A percentile compares a stretch with the other conserved stretches of the same genome.
These are phyloP conservation scores for Periphyllus acericola DNA, from an alignment of 2,888 invertebrate species.

Conservation along the genomic window DNA sequence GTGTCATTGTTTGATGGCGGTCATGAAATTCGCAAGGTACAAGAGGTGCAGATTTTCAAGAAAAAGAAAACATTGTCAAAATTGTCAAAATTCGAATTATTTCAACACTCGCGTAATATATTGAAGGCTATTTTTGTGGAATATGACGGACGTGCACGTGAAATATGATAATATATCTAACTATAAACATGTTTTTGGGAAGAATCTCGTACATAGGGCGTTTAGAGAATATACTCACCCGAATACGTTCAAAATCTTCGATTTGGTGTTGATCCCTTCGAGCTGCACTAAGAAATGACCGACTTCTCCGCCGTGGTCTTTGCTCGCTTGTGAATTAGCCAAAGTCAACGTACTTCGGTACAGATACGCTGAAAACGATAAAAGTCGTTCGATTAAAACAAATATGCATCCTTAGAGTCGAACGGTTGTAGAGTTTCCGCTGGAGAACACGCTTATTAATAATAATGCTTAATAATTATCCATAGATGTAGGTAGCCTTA, in stretches of 20 bases:
- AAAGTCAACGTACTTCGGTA: constrained; percentile 81
- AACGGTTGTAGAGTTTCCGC: no score
- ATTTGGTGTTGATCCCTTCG: constrained; percentile 73
- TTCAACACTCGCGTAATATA: no score
- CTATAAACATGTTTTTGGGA: background rate
- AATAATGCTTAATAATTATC: no score
- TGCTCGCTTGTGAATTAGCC: constrained; percentile 78
- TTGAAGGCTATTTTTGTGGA: no score
- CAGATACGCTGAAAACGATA: constrained; percentile 75
- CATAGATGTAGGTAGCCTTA: no score
- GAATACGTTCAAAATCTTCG: constrained; percentile 69
- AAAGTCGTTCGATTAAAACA: constrained; percentile 7
- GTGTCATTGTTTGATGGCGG: background rate
- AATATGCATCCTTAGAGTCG: background rate
- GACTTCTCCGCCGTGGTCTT: constrained; percentile 80
- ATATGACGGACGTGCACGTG: no score
- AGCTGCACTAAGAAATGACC: constrained; percentile 78
- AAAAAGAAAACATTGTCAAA: no score
- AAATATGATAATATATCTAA: background rate
- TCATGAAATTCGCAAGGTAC: no score
- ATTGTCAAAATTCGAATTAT: no score
- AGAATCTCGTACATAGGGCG: background rate
- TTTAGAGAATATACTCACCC: constrained; percentile 63
- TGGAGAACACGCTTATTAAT: no score
- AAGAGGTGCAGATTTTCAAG: no score